phyloP scores from a whole-genome alignment of 2,797 vertebrate genomes.

The Emydoidea blandingii region DNA sequence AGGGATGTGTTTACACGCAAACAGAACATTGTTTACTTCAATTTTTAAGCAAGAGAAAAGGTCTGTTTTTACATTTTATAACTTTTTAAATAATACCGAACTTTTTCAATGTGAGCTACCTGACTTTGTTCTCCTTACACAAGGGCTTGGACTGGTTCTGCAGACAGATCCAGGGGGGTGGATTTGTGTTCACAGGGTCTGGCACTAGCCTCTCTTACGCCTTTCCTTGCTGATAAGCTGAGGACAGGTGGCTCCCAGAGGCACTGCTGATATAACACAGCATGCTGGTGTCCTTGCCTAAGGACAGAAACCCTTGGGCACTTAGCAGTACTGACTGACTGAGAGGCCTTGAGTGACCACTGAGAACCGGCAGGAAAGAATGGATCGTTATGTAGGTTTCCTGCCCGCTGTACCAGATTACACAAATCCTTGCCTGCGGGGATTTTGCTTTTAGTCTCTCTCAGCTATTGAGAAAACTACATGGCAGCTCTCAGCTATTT shows the following conservation, averaged over 20 bases:
- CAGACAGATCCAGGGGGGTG: accelerated
- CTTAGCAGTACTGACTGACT: accelerated
- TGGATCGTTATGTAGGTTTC: neutral
- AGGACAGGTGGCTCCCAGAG: neutral
- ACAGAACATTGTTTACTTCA: neutral
- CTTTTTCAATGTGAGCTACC: neutral
- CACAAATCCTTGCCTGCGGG: neutral
- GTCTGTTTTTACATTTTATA: neutral
- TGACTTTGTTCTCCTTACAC: neutral
- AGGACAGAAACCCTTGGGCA: accelerated
- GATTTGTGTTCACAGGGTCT: neutral
- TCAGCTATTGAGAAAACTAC: neutral
- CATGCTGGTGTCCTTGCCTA: neutral
- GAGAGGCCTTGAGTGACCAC: accelerated
- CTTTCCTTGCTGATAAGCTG: accelerated
- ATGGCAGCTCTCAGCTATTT: accelerated
- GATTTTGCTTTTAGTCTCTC: neutral
- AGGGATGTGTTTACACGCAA: neutral
- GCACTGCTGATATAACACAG: accelerated
- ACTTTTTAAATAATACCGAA: neutral
- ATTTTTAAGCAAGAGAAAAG: neutral
- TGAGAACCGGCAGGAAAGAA: neutral
- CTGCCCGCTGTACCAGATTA: neutral
- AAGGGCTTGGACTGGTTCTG: neutral
- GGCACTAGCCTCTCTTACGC: neutral